A percentile compares a stretch with the other conserved stretches of the same genome.
Conservation (phyloP, 2,113 vertebrate genomes). For the Ahaetulla prasina region DNA sequence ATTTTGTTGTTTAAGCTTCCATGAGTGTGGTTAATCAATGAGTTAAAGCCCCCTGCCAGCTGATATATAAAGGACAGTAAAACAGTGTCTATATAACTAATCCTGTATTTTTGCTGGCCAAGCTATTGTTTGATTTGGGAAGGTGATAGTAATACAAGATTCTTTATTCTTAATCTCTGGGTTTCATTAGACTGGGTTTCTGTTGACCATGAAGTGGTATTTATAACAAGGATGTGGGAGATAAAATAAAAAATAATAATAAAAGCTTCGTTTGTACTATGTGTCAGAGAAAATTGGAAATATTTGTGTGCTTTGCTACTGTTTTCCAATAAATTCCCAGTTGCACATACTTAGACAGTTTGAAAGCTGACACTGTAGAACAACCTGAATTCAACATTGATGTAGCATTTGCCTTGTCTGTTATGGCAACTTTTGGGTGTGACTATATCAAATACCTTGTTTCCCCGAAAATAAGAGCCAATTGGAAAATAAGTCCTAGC, state of each 20-base stretch:
- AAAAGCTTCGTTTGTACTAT: neutral
- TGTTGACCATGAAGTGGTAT: neutral
- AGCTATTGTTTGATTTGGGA: neutral
- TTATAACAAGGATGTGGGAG: neutral
- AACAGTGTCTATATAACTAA: neutral
- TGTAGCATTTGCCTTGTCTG: neutral
- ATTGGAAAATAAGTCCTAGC: no score
- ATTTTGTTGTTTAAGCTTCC: neutral
- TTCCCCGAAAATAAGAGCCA: no score
- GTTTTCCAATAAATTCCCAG: neutral
- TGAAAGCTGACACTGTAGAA: neutral
- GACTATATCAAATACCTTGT: neutral
- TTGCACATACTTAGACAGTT: neutral
- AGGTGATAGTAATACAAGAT: neutral
- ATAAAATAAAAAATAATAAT: neutral
- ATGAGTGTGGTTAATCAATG: neutral
- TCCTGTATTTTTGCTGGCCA: neutral
- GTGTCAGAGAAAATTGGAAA: neutral
- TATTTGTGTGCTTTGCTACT: neutral
- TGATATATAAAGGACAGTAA: neutral
- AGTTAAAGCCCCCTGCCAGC: neutral
- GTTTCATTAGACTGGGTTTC: neutral
- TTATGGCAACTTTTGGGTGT: neutral
- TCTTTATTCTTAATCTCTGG: neutral
- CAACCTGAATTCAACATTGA: neutral